These are phyloP conservation scores for Coboldia fuscipes DNA, from an alignment of 1,140 invertebrate species.

Conservation along the genomic window DNA sequence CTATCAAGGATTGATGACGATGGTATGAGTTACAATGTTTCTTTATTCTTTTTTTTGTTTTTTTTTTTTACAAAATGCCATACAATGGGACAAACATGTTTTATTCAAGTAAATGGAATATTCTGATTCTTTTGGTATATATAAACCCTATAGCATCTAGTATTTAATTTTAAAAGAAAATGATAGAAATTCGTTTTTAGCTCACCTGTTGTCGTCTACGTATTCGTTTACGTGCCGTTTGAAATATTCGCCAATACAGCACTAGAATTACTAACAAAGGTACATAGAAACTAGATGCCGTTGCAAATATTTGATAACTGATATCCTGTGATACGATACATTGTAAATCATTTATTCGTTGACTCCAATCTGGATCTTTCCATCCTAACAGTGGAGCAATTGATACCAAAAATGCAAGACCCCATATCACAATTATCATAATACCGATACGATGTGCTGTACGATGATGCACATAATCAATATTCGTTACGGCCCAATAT, in stretches of 20 bases:
- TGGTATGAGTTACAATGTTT: too few relatives aligned
- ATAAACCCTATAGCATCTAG: too few relatives aligned
- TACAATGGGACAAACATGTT: too few relatives aligned
- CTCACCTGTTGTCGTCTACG: slow-evolving; percentile 34
- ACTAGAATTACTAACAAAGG: slow-evolving; percentile 72
- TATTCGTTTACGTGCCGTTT: slow-evolving; percentile 63
- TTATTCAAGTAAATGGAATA: too few relatives aligned
- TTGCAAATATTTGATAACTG: slow-evolving; percentile 63
- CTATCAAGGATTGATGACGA: too few relatives aligned
- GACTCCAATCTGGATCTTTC: slow-evolving; percentile 59
- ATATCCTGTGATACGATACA: slow-evolving; percentile 78
- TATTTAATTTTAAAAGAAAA: too few relatives aligned
- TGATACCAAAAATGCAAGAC: slow-evolving; percentile 71
- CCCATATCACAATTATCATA: slow-evolving; percentile 78
- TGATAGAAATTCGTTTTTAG: too few relatives aligned
- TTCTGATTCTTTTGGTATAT: too few relatives aligned
- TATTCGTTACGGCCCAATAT: slow-evolving; percentile 90
- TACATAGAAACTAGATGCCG: slow-evolving; percentile 78
- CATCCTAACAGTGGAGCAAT: slow-evolving; percentile 73
- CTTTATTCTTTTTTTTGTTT: too few relatives aligned
- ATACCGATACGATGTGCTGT: slow-evolving; percentile 50
- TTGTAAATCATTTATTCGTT: slow-evolving; percentile 32
- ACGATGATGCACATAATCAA: slow-evolving; percentile 80
- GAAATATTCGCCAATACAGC: slow-evolving; percentile 81
- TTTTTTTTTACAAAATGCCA: too few relatives aligned